Percentiles rank a stretch among this genome's conserved stretches.
These are phyloP conservation scores for Oxyura jamaicensis DNA, from an alignment of 2,113 vertebrate species.

Conservation along the genomic window DNA sequence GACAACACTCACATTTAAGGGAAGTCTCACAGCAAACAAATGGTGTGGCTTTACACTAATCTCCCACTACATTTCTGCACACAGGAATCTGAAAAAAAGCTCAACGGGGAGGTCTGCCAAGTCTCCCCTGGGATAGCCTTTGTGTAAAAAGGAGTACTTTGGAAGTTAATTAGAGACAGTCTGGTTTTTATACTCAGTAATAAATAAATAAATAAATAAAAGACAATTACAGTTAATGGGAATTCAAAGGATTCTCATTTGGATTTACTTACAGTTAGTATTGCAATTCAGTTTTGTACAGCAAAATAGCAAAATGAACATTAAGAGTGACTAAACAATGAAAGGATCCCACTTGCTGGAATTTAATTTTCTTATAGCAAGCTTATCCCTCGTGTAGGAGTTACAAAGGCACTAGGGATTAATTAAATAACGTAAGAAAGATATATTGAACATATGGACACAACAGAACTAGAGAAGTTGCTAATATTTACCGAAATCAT, in stretches of 20 bases:
- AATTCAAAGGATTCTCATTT: neutral
- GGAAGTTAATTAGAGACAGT: conserved; percentile 20
- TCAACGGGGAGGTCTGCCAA: neutral
- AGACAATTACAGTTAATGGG: neutral
- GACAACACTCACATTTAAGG: neutral
- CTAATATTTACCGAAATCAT: neutral
- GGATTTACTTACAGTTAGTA: neutral
- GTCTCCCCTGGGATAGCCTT: neutral
- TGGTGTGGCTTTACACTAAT: neutral
- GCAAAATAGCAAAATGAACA: neutral
- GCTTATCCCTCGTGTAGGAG: neutral
- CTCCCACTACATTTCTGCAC: neutral
- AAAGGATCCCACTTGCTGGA: conserved; percentile 3
- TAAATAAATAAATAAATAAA: neutral
- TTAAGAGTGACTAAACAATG: neutral
- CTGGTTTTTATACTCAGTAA: neutral
- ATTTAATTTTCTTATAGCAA: conserved; percentile 5
- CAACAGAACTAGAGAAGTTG: neutral
- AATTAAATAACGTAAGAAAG: neutral
- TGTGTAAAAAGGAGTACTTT: neutral
- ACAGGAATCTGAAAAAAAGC: neutral
- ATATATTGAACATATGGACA: neutral
- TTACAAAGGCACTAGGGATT: neutral
- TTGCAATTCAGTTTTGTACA: neutral
- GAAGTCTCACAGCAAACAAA: neutral